Evolutionary conservation across 2,888 invertebrate species (phyloP), one percentile per base, ranked within the genome.

Genomic region (Nemotelus pantherinus): DNA sequence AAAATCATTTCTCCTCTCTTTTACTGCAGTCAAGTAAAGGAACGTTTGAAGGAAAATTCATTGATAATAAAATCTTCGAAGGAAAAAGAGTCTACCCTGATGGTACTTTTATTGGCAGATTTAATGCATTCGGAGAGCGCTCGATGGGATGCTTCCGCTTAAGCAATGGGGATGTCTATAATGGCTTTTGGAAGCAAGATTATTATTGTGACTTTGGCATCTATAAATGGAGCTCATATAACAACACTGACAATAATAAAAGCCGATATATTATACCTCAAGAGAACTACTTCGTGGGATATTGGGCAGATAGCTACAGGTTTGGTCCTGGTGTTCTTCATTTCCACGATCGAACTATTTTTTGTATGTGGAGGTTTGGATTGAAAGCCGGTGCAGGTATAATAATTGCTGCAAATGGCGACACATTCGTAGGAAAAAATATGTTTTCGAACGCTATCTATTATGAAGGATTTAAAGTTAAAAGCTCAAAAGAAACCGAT

Each of bases 321-420:
- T 65, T 76, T 76, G 79, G 79, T 0, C n/a, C 77, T 39, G 79
- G 79, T 47, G 72, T 79, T 44, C 25, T 76, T 39, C 43, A 68
- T 55, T 76, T 76, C 68, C 55, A 79, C 3, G 79, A 77, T 25
- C 63, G 50, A 47, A 65, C 39, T 3, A 63, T 78, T 7, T 48
- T 76, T 39, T 63, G 72, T 48, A 63, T 9, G 39, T 79, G 79
- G 79, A 72, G 77, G 48, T 50, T 67, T 7, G 74, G 68, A 9
- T 7, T 2, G 10, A 72, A 77, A 76, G 7, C 53, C n/a, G 79
- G 77, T 6, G 55, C 74, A 25, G 79, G 77, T 6, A 9, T 79
- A 4, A 53, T 79, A 53, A 68, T 77, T 47, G 79, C 79, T 3
- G 77, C 77, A 2, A 79, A 77, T 55, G 77, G 79, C 39, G 76